Evolutionary conservation across 2,888 invertebrate species (phyloP), one percentile per base, ranked within the genome.

Genomic region (Caenorhabditis auriculariae): DNA sequence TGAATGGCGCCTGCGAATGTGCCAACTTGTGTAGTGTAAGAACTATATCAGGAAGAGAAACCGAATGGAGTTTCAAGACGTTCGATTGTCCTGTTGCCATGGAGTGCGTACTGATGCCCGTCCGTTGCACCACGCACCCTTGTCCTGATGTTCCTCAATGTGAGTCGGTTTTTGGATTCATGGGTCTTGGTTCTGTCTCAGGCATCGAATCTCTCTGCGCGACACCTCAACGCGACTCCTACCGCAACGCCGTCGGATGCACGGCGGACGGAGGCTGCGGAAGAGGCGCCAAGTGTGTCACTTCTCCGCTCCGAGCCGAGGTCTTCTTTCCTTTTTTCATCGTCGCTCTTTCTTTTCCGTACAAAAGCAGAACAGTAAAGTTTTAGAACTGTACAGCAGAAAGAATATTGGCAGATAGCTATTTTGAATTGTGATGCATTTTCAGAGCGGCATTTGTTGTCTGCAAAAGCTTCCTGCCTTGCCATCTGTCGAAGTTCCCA

Each of bases 1-100:
- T 58, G 3, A 57, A 61, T n/a, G 76, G 74, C 12, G 48, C 55
- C 23, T 72, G 72, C 46, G 51, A 58, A 37, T 72, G 72, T 41
- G 54, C 44, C 28, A 61, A 68, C 38, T 57, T 65, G 9, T 72
- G 72, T 32, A 44, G 44, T 49, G 73, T 74, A 12, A 27, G 49
- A 43, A 27, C 3, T 32, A 9, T 1, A 15, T 35, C 26, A 6
- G 24, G 23, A n/a, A 15, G 19, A 19, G 4, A 4, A 26, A 27
- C 7, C 15, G n/a, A 12, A n/a, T 19, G 12, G n/a, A n/a, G n/a
- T 42, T 59, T 66, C 28, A 49, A 67, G 67, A 24, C 51, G 1
- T 59, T 65, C 41, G 47, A 51, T 19, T 68, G 68, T 17, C 53
- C 64, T 5, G n/a, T 47, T 6, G 42, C 42, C 19, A 54, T 58